Base-by-base conservation (phyloP, 2,113 vertebrate species). In the Pollachius pollachius region DNA sequence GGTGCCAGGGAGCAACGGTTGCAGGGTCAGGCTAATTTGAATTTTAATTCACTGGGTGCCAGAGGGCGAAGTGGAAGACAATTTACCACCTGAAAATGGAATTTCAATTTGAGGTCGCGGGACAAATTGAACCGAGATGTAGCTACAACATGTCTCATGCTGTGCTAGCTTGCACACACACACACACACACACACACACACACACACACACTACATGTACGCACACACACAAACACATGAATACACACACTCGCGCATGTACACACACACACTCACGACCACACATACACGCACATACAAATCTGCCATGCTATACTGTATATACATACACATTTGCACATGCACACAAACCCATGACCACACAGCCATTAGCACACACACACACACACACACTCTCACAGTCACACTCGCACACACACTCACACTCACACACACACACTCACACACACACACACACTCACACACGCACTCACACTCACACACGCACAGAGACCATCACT, bases 11-110 rank as follows among this genome's bases (percentile, higher is more conserved):
- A 89, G 86, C 87, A 81, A 77, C n/a, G 71, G 82, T 30, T 76
- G 86, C 85, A 75, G 86, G 89, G 89, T 90, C 89, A 87, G 86
- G 84, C 85, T 89, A 89, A 90, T 90, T 90, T 90, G 85, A 90
- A 90, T 90, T 90, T 90, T 90, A 90, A 90, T 90, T 90, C 87
- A 90, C 78, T 84, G 85, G 87, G 85, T 89, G 89, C 89, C 89
- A 89, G 81, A 86, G 89, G 89, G 89, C 84, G 86, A 89, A 90
- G 89, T 90, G 87, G 85, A 85, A 90, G 87, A 90, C 89, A 90
- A 90, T 90, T 90, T 90, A 89, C 84, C 87, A 90, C 87, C 87
- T 90, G 89, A 89, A 90, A 90, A 90, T 90, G 89, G 89, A 90
- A 90, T 90, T 90, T 90, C 89, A 90, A 90, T 90, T 90, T 90